Base-by-base conservation (phyloP, 1,140 invertebrate genomes). In the Riptortus pedestris region DNA sequence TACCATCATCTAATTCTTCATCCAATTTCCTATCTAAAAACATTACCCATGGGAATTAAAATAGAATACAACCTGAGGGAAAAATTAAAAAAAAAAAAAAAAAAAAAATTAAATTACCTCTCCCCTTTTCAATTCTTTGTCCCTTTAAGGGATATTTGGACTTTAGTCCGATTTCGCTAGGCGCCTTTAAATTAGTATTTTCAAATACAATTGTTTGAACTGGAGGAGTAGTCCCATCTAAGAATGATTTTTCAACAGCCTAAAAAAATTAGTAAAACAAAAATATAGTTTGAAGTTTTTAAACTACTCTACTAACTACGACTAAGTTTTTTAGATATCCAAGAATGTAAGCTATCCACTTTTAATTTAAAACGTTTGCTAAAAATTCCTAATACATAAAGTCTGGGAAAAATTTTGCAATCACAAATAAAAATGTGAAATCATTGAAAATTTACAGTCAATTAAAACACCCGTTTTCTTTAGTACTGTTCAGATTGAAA, bases 161-260 rank as follows among this genome's bases (percentile, higher is more conserved):
- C 62, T 80, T 80, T 26, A 77, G 73, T 3, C 72, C 77, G 67
- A 77, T 69, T 64, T 75, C 66, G 71, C 78, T 83, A 70, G 71
- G 81, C 71, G 74, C 74, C 75, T 89, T 88, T 71, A 88, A 92
- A 72, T 93, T 93, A 0, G 90, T 93, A 74, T 93, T 93, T 72
- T 93, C 91, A 72, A 93, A 93, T 64, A 93, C 91, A 33, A 93
- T 86, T 0, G 90, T 93, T 71, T 91, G 86, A 16, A 92, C 88
- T 0, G 89, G 87, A 1, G 87, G 81, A 4, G 84, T 85, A 0
- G 84, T 79, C 5, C 85, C 84, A 72, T 90, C 86, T n/a, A 83
- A 71, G 22, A 83, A 78, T 60, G 78, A 78, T 70, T 79, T 80
- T n/a, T 82, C 80, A 27, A 72, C 60, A 63, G 75, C 72, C 77